These are phyloP conservation scores for Drosophila melanogaster DNA, from an alignment of 1,140 invertebrate genomes.

Conservation along the genomic window DNA sequence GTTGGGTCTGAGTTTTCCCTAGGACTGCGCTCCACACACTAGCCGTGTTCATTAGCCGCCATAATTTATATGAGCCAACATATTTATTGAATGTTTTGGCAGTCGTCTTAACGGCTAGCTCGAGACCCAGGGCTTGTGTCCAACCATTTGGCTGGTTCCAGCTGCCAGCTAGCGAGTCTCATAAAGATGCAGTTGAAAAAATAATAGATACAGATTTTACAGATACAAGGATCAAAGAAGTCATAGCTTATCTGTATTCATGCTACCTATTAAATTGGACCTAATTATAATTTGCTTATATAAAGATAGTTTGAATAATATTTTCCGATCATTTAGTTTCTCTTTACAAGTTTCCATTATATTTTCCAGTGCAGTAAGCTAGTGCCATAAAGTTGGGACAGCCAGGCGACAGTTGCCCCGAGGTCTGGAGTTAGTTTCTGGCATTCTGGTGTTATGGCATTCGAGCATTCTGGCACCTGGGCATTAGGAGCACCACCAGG, in stretches of 20 bases:
- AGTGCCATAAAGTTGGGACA: conserved; percentile 60
- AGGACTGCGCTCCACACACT: conserved; percentile 33
- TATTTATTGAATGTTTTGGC: conserved; percentile 82
- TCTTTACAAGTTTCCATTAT: not conserved
- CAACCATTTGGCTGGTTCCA: conserved; percentile 56
- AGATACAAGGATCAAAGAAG: no score
- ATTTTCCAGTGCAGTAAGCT: conserved; percentile 29
- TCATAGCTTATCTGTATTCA: no score
- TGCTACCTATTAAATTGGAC: no score
- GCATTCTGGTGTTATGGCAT: conserved; percentile 4
- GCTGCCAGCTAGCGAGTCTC: conserved; percentile 62
- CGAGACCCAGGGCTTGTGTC: conserved; percentile 30
- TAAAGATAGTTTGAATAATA: no score
- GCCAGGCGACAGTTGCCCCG: conserved; percentile 58
- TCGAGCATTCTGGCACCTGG: conserved; percentile 11
- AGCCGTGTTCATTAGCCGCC: conserved; percentile 74
- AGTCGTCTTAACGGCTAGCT: conserved; percentile 72
- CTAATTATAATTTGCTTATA: no score
- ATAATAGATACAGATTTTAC: not conserved
- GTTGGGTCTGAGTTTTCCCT: conserved; percentile 9
- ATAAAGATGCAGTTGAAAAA: conserved; percentile 49
- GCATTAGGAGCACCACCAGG: conserved; percentile 25
- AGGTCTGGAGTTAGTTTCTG: conserved; percentile 42
- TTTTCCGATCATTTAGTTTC: no score
- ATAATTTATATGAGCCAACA: conserved; percentile 81